Base-by-base conservation (phyloP, 2,113 vertebrate species). In the Ascaphus truei region DNA sequence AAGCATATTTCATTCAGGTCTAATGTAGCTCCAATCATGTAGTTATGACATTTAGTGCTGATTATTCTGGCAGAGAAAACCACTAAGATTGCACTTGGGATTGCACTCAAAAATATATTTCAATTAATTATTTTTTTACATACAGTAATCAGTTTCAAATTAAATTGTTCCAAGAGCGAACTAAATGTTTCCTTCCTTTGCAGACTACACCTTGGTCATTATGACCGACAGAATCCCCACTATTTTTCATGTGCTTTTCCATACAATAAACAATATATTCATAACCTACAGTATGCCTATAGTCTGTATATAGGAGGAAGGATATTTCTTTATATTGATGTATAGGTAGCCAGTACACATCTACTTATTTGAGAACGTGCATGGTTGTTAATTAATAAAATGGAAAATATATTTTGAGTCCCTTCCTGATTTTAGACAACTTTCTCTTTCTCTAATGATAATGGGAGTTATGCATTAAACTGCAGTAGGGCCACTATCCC, bases 151-250 rank as follows among this genome's bases (percentile, higher is more conserved):
- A 51, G 13, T 52, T 62, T 62, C 30, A 50, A 51, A 36, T 63
- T n/a, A 63, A 11, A 33, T 50, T 48, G n/a, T n/a, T n/a, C n/a
- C n/a, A n/a, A n/a, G 16, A 37, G 29, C 5, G 15, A 29, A 41
- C 23, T 53, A 65, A 65, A 55, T 31, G 36, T 55, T 66, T 66
- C 34, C 63, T 66, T 66, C 50, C 63, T 31, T n/a, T 43, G 25
- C 50, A 66, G 50, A 66, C 63, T 22, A 55, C 50, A 55, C 16
- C 31, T 64, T 25, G 2, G 5, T 29, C 39, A 29, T 31, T 45
- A 27, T 30, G 23, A 30, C 58, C 6, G 13, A 30, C 37, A 29
- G 5, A 45, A 61, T 43, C 29, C 43, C 58, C 37, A 61, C 30
- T 52, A 52, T 47, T 25, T 48, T 25, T 50, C 20, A 63, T 50